Evolutionary conservation across 1,140 invertebrate species (phyloP), one percentile per base, ranked within the genome.

Genomic region (Drosophila saltans): DNA sequence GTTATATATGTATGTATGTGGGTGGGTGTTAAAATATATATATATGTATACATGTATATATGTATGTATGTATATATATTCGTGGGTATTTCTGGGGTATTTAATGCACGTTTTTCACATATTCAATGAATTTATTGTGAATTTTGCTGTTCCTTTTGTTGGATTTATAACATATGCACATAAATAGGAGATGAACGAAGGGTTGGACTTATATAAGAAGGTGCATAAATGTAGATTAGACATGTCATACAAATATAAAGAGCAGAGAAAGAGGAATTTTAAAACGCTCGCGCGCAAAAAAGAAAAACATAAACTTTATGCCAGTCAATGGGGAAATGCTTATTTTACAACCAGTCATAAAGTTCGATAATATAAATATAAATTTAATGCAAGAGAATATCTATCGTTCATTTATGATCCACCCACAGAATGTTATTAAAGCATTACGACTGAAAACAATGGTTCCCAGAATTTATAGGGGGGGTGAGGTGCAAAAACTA

Each of bases 21-120:
- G 26, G 9, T 36, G 33, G 3, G 33, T 36, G 2, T 36, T 4
- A 36, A 36, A 36, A 4, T 30, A 4, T 30, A 3, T 10, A 10
- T 52, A 26, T 3, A 9, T 26, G 26, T 26, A n/a, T 24, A 8
- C 8, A 24, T 26, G 9, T 8, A 16, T 26, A 8, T 52, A 24
- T 52, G 2, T 26, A 24, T 52, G 3, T 41, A 6, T 52, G 1
- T 24, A 2, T 28, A 21, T 3, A 30, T 57, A 21, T 26, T 45
- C 62, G 10, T 59, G 39, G n/a, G 30, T n/a, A 16, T 16, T 16
- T 16, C 16, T 16, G 16, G 10, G 30, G 11, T 57, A 67, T 65
- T 76, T 76, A 76, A 55, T 76, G 41, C 73, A 72, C 69, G 77
- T 79, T 80, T 60, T 72, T 55, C 66, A 60, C 61, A 70, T 72